Percentiles rank a stretch among this genome's conserved stretches.
These are phyloP conservation scores for Cepaea hortensis DNA, from an alignment of 2,888 invertebrate species.

Conservation along the genomic window DNA sequence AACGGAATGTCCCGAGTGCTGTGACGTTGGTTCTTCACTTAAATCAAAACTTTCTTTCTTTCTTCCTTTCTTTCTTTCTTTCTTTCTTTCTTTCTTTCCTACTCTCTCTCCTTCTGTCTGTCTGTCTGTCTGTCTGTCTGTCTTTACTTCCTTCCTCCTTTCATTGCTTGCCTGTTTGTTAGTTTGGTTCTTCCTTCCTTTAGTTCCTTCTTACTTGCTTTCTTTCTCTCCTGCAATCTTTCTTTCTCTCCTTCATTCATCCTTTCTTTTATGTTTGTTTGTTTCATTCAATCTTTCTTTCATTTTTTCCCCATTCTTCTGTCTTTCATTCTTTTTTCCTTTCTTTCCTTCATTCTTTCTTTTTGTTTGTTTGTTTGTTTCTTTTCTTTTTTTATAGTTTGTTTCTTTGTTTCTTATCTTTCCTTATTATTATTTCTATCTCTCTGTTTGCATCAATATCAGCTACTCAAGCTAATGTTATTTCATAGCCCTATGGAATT, in stretches of 20 bases:
- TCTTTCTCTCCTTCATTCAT: slow-evolving; percentile 30
- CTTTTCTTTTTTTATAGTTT: slow-evolving; percentile 51
- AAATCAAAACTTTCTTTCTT: background rate
- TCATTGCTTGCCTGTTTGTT: background rate
- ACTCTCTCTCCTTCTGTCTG: slow-evolving; percentile 46
- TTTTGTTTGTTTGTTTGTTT: slow-evolving; percentile 66
- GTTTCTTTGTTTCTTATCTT: slow-evolving; percentile 45
- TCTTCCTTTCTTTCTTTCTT: background rate
- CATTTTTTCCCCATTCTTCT: slow-evolving; percentile 43
- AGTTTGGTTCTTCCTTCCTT: background rate
- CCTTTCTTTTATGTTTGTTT: background rate
- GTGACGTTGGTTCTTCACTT: background rate
- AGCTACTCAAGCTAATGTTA: no score
- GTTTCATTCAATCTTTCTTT: background rate
- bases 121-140: background rate
- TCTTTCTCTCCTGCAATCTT: background rate
- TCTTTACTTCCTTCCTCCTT: background rate
- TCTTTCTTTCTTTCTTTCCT: background rate
- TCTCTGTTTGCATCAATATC: no score
- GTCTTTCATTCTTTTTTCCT: background rate
- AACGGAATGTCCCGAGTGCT: no score
- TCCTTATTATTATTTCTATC: background rate
- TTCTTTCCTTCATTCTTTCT: slow-evolving; percentile 46
- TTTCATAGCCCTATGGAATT: no score
- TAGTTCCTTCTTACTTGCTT: background rate